Evolutionary conservation across 2,888 invertebrate species (phyloP), one percentile per base, ranked within the genome.

Genomic region (Euzophera pinguis): DNA sequence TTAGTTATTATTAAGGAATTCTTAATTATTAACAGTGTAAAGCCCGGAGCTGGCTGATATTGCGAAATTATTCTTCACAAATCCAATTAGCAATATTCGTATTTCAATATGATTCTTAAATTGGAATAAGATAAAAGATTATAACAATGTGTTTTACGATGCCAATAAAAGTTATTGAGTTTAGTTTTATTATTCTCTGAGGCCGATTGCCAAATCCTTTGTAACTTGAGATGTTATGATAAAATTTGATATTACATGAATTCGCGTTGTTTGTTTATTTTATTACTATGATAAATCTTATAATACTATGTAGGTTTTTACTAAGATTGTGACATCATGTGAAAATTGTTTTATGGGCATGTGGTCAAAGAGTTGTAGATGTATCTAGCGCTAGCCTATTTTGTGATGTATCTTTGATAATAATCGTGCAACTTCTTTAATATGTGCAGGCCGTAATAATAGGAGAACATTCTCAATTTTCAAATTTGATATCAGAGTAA

Each of bases 111-210:
- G 32, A 0, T 13, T 32, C 32, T 45, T 29, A 45, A 16, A 45
- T 45, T 45, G 32, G 45, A 45, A 45, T 32, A 45, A 45, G 45
- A 45, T 45, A 32, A 45, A 45, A 45, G 45, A 45, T 45, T 45
- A 45, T 14, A 43, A 45, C 45, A 45, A 45, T 32, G 32, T 45
- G 29, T 32, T 45, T 45, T 45, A 45, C 32, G 45, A 45, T 10
- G 13, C 13, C 27, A 45, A 45, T 45, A 45, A 45, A 45, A 45
- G 45, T 45, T 45, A 45, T 45, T 32, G 45, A 45, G 45, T 45
- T 43, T 45, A 45, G 45, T 45, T 45, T 45, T 45, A 45, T 45
- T 45, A 45, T 29, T 14, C 32, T 32, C 45, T 43, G 32, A 45
- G 45, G 42, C 14, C 9, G 27, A 32, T 45, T 45, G 45, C 45